Base-by-base conservation (phyloP, 23 tunicate genomes). In the Styela clava region DNA sequence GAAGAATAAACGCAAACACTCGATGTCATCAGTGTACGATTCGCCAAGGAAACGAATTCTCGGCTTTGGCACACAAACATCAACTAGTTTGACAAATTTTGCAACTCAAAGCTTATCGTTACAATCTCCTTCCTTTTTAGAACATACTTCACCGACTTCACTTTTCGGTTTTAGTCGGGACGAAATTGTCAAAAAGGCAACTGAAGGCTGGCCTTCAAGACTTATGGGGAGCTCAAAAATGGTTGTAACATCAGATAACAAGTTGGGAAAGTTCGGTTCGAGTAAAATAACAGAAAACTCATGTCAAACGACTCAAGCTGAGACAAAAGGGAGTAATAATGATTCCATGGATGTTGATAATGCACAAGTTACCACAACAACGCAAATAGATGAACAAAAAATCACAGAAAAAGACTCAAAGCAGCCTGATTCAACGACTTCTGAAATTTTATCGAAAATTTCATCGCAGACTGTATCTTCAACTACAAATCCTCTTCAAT, bases 211-310 rank as follows among this genome's bases (percentile, higher is more conserved):
- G 97, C 97, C 97, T 26, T 69, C 86, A 16, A 33, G 89, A 2
- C 67, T 85, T 2, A 72, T 62, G 78, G 56, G 56, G 12, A 69
- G 82, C 36, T 21, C 77, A 34, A 71, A 71, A 18, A 71, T 33
- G 32, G 97, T 91, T 31, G 97, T 91, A 33, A 91, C 97, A 0
- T 87, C 92, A 22, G 97, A 91, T 73, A 91, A 91, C 83, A 91
- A 91, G 34, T 68, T 91, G 63, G 97, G 88, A 34, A 71, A 85
- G 31, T 91, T 91, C 33, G 88, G 88, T 74, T 68, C 78, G 21
- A 35, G 32, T 7, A 63, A 34, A 5, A 37, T 74, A 12, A 34
- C 86, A 31, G 73, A 62, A 2, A 79, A 78, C 32, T 79, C 52
- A 29, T 21, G 68, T 32, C 27, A 76, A 23, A 62, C 67, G 24